Evolutionary conservation across 2,888 invertebrate genomes (phyloP).

Genomic region (Hydraecia micacea): DNA sequence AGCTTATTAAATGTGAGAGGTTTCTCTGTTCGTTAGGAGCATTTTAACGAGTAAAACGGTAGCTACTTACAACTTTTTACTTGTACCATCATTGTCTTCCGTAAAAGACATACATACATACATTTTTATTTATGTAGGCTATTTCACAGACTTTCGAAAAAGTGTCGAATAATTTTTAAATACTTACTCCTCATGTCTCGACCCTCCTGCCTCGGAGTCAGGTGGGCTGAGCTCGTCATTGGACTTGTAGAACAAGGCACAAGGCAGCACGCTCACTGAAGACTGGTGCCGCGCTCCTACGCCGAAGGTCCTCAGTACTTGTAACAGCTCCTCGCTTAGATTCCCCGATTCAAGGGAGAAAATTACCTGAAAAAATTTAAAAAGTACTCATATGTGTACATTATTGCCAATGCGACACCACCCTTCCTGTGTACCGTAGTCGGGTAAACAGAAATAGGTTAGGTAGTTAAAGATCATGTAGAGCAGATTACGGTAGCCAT

Average conservation of each 20-base stretch:
- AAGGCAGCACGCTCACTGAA: slow-evolving; percentile 91
- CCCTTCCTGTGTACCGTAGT: background rate
- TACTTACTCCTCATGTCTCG: slow-evolving; percentile 52
- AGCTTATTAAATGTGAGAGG: background rate
- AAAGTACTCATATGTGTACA: background rate
- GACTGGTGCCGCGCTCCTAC: slow-evolving; percentile 91
- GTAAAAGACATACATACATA: too few relatives aligned
- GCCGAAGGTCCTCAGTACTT: slow-evolving; percentile 90
- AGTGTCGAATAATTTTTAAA: background rate
- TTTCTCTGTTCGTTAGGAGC: background rate
- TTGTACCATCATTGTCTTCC: too few relatives aligned
- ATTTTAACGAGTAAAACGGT: background rate
- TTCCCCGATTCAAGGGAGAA: slow-evolving; percentile 91
- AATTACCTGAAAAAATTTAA: slow-evolving; percentile 83
- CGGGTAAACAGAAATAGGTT: slow-evolving; percentile 8
- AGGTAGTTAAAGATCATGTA: background rate
- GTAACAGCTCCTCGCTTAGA: slow-evolving; percentile 90
- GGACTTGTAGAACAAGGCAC: slow-evolving; percentile 89
- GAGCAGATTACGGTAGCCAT: slow-evolving; percentile 1
- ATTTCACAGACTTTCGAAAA: background rate
- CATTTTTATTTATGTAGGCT: background rate
- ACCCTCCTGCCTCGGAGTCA: slow-evolving; percentile 30
- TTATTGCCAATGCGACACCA: background rate
- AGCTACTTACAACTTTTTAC: background rate
- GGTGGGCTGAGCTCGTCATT: slow-evolving; percentile 48